Percentiles rank a stretch among this genome's conserved stretches.
phyloP scores from a whole-genome alignment of 2,888 invertebrate genomes.

The Pristionchus entomophagus region DNA sequence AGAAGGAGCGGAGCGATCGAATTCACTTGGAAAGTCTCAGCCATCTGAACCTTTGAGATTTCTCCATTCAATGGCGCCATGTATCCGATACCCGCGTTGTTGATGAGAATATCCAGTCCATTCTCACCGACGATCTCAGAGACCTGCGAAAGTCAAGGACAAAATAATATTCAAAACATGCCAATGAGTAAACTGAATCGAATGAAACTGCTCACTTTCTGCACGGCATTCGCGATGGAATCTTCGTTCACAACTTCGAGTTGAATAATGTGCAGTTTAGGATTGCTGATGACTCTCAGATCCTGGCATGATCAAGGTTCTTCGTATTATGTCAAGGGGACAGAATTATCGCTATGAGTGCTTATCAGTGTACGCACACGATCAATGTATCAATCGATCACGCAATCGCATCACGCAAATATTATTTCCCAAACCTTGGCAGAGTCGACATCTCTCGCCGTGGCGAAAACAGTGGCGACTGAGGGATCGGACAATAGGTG shows the following conservation, averaged over 20 bases:
- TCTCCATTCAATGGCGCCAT: not conserved
- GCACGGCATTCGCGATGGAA: not conserved
- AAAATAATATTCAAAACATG: not conserved
- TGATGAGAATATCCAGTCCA: not conserved
- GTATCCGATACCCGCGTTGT: not conserved
- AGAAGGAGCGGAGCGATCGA: not conserved
- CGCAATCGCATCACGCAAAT: not conserved
- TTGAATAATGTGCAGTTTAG: not conserved
- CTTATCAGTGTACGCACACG: too few species aligned
- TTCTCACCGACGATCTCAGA: not conserved
- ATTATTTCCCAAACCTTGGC: not conserved
- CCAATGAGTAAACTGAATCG: not conserved
- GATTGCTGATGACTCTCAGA: not conserved
- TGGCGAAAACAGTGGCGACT: not conserved
- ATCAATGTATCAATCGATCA: not conserved
- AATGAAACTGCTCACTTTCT: not conserved
- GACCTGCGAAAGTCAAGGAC: not conserved
- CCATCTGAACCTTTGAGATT: not conserved
- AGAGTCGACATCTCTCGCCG: not conserved
- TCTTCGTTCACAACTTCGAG: not conserved
- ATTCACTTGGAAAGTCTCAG: conserved; percentile 8
- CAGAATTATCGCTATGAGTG: too few species aligned
- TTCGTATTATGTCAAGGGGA: too few species aligned
- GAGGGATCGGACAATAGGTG: not conserved
- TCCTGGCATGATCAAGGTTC: not conserved